phyloP scores from a whole-genome alignment of 2,888 invertebrate genomes.

The Chymomyza amoena region DNA sequence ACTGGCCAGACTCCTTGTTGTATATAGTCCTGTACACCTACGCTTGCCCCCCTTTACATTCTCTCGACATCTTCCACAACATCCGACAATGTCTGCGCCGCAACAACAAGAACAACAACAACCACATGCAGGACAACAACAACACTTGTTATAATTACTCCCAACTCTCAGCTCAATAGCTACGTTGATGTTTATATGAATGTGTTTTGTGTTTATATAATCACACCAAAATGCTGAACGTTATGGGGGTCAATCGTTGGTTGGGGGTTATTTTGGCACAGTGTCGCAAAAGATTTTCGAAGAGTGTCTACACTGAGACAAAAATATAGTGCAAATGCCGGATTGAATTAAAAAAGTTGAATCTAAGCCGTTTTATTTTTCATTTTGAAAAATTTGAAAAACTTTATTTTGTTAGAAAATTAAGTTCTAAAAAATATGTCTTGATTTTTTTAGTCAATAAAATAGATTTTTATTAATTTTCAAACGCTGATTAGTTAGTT shows the following conservation, averaged over 20 bases:
- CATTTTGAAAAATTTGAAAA: too few species aligned
- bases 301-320: background rate
- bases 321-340: too few species aligned
- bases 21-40: background rate
- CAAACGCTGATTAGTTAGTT: too few species aligned
- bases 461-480: too few species aligned
- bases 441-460: too few species aligned
- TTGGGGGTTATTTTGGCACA: constrained; percentile 7
- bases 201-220: constrained; percentile 64
- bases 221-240: constrained; percentile 51
- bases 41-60: background rate
- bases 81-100: constrained; percentile 6
- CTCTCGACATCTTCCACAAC: constrained; percentile 21
- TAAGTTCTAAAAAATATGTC: too few species aligned
- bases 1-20: background rate
- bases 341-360: too few species aligned
- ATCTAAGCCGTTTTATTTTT: too few species aligned
- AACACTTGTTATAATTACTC: constrained; percentile 68
- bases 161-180: constrained; percentile 48
- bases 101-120: constrained; percentile 16
- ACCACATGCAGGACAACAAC: constrained; percentile 20
- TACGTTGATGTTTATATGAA: constrained; percentile 63
- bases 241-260: constrained; percentile 33
- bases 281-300: background rate
- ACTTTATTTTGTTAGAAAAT: too few species aligned